Evolutionary conservation across 2,888 invertebrate genomes (phyloP).

Genomic region (Graphium colonna): DNA sequence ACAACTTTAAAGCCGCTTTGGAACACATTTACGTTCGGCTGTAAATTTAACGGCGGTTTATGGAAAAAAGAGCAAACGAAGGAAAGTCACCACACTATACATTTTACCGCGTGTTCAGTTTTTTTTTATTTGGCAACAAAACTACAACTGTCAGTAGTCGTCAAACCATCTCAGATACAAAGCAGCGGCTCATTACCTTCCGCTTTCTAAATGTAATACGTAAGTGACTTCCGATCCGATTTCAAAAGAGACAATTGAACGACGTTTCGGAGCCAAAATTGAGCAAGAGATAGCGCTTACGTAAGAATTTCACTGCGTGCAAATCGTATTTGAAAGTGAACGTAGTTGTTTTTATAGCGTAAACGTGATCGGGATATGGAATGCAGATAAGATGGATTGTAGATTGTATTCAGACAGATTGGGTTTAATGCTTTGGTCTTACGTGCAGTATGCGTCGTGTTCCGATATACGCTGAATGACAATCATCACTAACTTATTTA

Average conservation of each 20-base stretch:
- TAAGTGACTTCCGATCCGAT: conserved; percentile 33
- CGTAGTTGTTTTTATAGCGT: conserved; percentile 8
- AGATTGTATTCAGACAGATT: neutral
- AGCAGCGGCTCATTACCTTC: conserved; percentile 45
- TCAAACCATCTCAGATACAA: conserved; percentile 36
- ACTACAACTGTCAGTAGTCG: conserved; percentile 24
- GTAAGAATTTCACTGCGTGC: conserved; percentile 46
- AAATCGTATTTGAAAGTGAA: conserved; percentile 42
- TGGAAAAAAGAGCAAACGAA: too few relatives aligned
- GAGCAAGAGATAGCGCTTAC: conserved; percentile 37
- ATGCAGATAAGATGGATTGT: neutral
- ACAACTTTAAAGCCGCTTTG: too few relatives aligned
- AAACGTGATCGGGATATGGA: neutral
- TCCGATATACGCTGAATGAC: too few relatives aligned
- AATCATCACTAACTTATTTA: too few relatives aligned
- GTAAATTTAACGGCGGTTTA: too few relatives aligned
- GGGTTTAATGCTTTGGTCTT: too few relatives aligned
- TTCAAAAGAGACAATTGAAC: conserved; percentile 29
- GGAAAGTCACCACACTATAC: too few relatives aligned
- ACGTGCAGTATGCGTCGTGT: too few relatives aligned
- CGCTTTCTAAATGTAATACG: conserved; percentile 53
- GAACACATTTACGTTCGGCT: too few relatives aligned
- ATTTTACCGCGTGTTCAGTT: too few relatives aligned
- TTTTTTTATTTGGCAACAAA: neutral
- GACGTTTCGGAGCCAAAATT: conserved; percentile 34